Conservation (phyloP, 2,888 invertebrate species). For the Tortrix viridana region DNA sequence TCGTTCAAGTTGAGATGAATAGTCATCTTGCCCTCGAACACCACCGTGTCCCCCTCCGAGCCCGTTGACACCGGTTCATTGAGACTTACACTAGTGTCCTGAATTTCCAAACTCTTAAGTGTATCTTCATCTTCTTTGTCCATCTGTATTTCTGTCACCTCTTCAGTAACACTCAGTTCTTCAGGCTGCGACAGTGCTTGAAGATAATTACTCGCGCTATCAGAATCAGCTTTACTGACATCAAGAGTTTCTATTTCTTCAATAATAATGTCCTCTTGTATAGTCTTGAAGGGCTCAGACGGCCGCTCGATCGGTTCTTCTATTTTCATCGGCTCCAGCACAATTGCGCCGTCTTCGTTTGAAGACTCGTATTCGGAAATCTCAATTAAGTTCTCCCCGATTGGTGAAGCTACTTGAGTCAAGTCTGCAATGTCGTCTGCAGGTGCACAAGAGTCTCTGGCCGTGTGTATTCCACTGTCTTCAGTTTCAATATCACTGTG, state of each 20-base stretch:
- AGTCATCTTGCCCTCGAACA: constrained; percentile 83
- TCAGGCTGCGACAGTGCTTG: constrained; percentile 76
- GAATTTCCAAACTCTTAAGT: constrained; percentile 80
- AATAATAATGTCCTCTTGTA: constrained; percentile 68
- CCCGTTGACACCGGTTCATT: constrained; percentile 76
- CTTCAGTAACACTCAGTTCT: constrained; percentile 73
- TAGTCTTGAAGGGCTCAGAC: constrained; percentile 54
- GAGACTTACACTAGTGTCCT: constrained; percentile 83
- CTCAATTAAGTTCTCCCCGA: constrained; percentile 74
- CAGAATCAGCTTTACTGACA: constrained; percentile 63
- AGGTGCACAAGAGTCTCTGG: constrained; percentile 90
- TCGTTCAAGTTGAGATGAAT: constrained; percentile 82
- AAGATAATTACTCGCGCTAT: constrained; percentile 75
- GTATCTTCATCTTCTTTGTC: constrained; percentile 82
- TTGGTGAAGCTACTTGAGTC: constrained; percentile 76
- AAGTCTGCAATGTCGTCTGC: constrained; percentile 89
- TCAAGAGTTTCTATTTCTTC: constrained; percentile 78
- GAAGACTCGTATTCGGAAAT: constrained; percentile 77
- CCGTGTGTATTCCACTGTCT: constrained; percentile 91
- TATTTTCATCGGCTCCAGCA: constrained; percentile 61
- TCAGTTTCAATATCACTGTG: constrained; percentile 88
- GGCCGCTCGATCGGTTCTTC: constrained; percentile 56
- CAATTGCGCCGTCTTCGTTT: constrained; percentile 67
- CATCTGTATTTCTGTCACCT: constrained; percentile 78
- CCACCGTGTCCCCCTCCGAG: constrained; percentile 80